Evolutionary conservation across 2,888 invertebrate species (phyloP).

Genomic region (Alloplasta piceator): DNA sequence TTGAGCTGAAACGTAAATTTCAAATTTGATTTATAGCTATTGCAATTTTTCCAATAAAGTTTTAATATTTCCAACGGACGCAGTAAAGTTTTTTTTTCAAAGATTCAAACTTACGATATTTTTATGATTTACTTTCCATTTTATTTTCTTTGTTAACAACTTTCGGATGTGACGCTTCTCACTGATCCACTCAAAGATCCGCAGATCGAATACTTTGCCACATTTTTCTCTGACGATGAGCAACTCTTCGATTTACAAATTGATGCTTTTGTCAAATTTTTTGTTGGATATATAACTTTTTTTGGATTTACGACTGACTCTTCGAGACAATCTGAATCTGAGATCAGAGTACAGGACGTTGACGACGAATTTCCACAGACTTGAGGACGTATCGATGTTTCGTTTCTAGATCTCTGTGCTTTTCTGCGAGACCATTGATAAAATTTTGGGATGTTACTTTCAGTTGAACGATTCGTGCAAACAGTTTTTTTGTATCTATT

Average conservation of each 20-base stretch:
- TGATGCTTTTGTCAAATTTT: neutral
- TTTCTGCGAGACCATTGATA: constrained; percentile 22
- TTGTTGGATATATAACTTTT: neutral
- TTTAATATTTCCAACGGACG: neutral
- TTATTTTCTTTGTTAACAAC: neutral
- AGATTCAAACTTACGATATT: neutral
- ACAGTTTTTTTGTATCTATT: neutral
- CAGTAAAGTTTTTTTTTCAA: neutral
- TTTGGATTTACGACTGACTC: neutral
- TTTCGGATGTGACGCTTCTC: constrained; percentile 6
- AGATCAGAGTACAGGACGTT: constrained; percentile 30
- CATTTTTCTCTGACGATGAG: neutral
- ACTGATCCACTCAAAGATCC: constrained; percentile 13
- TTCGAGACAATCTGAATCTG: neutral
- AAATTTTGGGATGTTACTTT: constrained; percentile 9
- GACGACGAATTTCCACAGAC: neutral
- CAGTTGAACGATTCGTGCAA: constrained; percentile 23
- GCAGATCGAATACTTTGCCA: neutral
- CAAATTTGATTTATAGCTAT: neutral
- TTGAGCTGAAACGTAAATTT: neutral
- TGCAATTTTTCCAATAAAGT: too few relatives aligned
- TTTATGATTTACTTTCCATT: neutral
- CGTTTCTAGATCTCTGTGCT: neutral
- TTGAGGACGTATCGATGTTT: neutral
- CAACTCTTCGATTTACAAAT: neutral